Evolutionary conservation across 2,888 invertebrate genomes (phyloP).

Genomic region (Rhodophaea formosa): DNA sequence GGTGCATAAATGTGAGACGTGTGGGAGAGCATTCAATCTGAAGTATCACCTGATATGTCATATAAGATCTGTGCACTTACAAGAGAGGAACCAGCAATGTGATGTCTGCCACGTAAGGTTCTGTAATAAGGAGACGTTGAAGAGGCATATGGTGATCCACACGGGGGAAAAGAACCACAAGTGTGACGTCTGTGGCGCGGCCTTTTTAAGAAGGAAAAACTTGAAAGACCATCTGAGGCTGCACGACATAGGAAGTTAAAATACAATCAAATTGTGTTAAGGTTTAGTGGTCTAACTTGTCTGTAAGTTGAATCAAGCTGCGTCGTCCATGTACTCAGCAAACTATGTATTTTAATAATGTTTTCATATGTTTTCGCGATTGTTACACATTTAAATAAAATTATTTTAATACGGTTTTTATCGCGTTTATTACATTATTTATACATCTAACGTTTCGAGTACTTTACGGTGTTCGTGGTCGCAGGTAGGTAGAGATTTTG

Average conservation of each 20-base stretch:
- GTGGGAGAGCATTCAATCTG: conserved; percentile 66
- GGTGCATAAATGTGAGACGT: conserved; percentile 71
- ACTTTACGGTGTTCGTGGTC: too few relatives aligned
- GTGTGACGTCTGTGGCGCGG: conserved; percentile 77
- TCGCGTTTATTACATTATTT: too few relatives aligned
- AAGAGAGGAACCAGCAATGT: conserved; percentile 76
- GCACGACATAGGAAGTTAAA: conserved; percentile 49
- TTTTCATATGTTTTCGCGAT: too few relatives aligned
- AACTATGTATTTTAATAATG: too few relatives aligned
- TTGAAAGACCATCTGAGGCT: conserved; percentile 68
- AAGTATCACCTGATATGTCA: conserved; percentile 73
- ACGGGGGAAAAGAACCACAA: conserved; percentile 79
- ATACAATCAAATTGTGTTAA: neutral
- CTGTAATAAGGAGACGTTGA: conserved; percentile 78
- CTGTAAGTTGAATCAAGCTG: too few relatives aligned
- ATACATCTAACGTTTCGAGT: too few relatives aligned
- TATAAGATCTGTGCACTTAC: conserved; percentile 67
- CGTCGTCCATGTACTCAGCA: too few relatives aligned
- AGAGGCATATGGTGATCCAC: conserved; percentile 80
- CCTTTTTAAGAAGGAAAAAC: conserved; percentile 70
- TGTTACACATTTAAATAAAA: too few relatives aligned
- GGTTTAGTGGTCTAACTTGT: too few relatives aligned
- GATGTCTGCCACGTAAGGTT: conserved; percentile 77
- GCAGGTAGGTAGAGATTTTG: too few relatives aligned
- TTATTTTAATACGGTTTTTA: too few relatives aligned